These are phyloP conservation scores for Drosophila serrata DNA, from an alignment of 1,140 invertebrate species.

Conservation along the genomic window DNA sequence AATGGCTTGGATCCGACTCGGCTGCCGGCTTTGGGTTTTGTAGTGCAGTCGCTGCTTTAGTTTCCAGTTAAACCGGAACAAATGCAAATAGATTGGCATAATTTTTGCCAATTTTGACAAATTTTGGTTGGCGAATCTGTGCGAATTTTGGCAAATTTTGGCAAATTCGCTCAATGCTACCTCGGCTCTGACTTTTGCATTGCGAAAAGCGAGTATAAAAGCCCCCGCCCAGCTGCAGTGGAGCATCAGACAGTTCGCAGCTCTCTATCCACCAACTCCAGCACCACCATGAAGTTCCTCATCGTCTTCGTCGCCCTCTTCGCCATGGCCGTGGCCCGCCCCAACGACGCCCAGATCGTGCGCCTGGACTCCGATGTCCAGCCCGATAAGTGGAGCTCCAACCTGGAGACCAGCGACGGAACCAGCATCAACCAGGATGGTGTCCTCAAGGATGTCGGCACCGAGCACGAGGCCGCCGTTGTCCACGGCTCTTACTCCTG, in stretches of 20 bases:
- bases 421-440: conserved; percentile 85
- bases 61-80: conserved; percentile 56
- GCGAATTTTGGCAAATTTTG: conserved; percentile 5
- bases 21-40: background rate
- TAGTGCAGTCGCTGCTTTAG: conserved; percentile 16
- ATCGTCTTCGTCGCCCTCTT: conserved; percentile 60
- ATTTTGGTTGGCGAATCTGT: background rate
- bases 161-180: conserved; percentile 1
- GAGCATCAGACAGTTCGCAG: conserved; percentile 49
- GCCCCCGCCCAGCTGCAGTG: conserved; percentile 28
- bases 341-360: conserved; percentile 6
- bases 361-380: conserved; percentile 17
- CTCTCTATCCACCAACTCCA: conserved; percentile 36
- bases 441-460: conserved; percentile 7
- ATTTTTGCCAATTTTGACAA: conserved; percentile 21
- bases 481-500: conserved; percentile 54
- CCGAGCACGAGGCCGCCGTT: conserved; percentile 54
- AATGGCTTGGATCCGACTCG: conserved; percentile 12
- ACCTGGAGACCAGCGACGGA: conserved; percentile 87
- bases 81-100: conserved; percentile 35
- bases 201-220: conserved; percentile 37
- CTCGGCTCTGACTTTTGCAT: conserved; percentile 53
- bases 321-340: conserved; percentile 51
- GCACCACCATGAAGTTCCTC: conserved; percentile 68
- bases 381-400: conserved; percentile 12